Percentiles rank a stretch among this genome's conserved stretches.
Conservation (phyloP, 2,888 invertebrate species). For the Celastrina argiolus region DNA sequence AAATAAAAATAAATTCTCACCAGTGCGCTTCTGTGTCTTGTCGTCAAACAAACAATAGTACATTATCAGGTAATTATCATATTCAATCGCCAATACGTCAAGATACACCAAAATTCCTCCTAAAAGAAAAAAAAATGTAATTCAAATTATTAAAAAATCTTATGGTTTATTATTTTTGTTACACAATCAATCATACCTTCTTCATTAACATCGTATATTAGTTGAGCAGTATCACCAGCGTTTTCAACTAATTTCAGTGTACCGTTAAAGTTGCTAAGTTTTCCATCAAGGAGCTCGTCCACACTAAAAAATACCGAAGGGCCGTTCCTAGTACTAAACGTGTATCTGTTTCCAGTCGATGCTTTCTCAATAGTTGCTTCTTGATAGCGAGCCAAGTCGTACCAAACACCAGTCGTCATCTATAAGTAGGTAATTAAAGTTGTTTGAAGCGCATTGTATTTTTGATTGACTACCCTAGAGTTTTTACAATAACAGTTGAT, state of each 20-base stretch:
- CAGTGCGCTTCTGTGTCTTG: conserved; percentile 5
- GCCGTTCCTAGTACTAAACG: background rate
- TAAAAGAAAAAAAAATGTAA: background rate
- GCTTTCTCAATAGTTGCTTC: background rate
- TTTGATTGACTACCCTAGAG: no score
- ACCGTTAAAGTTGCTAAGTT: background rate
- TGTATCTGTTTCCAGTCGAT: background rate
- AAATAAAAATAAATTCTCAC: background rate
- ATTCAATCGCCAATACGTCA: background rate
- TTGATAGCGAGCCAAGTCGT: background rate
- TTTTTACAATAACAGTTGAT: no score
- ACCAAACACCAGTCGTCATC: background rate
- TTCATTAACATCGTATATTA: background rate
- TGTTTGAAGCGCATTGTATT: background rate
- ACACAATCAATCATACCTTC: background rate
- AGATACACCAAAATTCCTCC: background rate
- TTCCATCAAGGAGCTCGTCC: background rate
- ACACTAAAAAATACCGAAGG: background rate
- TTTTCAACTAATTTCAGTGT: background rate
- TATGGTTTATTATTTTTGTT: background rate
- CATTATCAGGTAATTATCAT: background rate
- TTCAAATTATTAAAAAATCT: background rate
- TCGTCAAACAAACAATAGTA: conserved; percentile 5
- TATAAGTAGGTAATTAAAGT: background rate
- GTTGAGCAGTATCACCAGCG: background rate